Evolutionary conservation across 2,113 vertebrate genomes (phyloP).

Genomic region (Ascaphus truei): DNA sequence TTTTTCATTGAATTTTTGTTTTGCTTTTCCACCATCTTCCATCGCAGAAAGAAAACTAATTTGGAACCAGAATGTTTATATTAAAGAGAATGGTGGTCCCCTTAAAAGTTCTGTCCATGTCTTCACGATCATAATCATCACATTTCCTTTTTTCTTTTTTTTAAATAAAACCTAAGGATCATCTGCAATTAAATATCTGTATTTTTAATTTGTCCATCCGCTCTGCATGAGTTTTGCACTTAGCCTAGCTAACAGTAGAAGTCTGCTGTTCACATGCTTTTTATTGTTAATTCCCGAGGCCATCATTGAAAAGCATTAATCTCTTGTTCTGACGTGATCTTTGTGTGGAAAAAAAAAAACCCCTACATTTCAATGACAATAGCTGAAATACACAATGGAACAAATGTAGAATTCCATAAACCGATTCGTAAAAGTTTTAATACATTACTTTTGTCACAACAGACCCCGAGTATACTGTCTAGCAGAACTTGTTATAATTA

Average conservation of each 20-base stretch:
- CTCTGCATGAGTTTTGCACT: no score
- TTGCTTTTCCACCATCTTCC: not conserved
- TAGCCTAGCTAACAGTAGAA: no score
- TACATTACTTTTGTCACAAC: conserved; percentile 18
- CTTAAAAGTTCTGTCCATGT: conserved; percentile 15
- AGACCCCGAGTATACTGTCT: conserved; percentile 2
- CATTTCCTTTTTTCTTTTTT: conserved; percentile 6
- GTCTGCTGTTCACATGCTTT: no score
- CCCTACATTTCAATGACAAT: no score
- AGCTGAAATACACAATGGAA: no score
- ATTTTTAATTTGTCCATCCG: not conserved
- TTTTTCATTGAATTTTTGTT: not conserved
- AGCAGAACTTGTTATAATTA: conserved; percentile 31
- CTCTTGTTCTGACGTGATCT: no score
- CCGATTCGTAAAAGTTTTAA: conserved; percentile 26
- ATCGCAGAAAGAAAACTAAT: not conserved
- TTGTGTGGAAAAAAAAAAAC: no score
- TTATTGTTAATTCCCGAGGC: no score
- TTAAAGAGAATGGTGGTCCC: not conserved
- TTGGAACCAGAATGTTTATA: conserved; percentile 9
- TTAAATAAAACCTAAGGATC: conserved; percentile 23
- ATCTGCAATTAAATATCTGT: not conserved
- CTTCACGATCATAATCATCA: conserved; percentile 27
- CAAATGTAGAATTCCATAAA: no score
- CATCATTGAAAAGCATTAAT: no score